Conservation (phyloP, 1,140 invertebrate species). For the Phortica variegata region DNA sequence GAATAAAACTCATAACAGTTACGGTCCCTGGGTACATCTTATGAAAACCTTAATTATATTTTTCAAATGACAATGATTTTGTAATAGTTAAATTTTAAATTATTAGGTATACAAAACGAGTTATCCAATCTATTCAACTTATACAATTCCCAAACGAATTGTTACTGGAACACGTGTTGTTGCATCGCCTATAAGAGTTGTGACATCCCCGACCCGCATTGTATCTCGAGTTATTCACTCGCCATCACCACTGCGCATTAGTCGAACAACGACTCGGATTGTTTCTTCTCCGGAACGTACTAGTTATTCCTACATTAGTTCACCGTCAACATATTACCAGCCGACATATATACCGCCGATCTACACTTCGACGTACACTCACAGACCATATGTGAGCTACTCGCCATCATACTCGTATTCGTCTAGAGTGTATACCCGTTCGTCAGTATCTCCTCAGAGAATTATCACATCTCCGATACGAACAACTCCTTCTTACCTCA, state of each 20-base stretch:
- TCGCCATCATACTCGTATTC: conserved; percentile 49
- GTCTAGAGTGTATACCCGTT: conserved; percentile 39
- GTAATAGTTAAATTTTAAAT: no score
- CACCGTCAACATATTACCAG: conserved; percentile 40
- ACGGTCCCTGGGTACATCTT: not conserved
- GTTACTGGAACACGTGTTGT: conserved; percentile 43
- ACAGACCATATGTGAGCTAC: conserved; percentile 44
- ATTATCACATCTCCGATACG: conserved; percentile 60
- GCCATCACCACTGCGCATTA: conserved; percentile 57
- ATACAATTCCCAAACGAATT: conserved; percentile 62
- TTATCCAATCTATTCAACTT: conserved; percentile 53
- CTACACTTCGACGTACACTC: conserved; percentile 59
- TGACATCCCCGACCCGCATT: conserved; percentile 52
- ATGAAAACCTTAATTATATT: not conserved
- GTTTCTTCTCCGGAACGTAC: conserved; percentile 55
- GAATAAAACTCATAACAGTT: not conserved
- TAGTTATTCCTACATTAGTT: conserved; percentile 31
- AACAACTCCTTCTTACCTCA: conserved; percentile 69
- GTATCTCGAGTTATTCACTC: conserved; percentile 55
- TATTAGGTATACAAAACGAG: conserved; percentile 56
- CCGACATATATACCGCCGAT: conserved; percentile 55
- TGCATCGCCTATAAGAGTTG: conserved; percentile 50
- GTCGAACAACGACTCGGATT: conserved; percentile 65
- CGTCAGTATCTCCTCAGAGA: conserved; percentile 61
- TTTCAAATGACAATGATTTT: no score